Conservation (phyloP, 2,797 vertebrate genomes). For the Sebastolobus altivelis region DNA sequence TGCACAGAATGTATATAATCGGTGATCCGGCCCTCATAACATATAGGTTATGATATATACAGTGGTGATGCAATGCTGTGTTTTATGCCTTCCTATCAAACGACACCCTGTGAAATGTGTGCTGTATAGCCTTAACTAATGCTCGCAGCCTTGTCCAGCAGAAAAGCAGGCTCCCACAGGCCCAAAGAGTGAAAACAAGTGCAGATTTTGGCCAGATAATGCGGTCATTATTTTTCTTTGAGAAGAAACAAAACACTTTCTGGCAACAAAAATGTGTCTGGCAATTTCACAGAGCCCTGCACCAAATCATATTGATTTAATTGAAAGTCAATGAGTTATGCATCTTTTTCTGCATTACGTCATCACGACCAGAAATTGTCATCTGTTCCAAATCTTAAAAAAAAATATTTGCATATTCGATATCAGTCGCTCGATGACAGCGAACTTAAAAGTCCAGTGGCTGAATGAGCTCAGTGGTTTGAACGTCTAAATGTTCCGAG, state of each 20-base stretch:
- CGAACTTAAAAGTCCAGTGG: slow-evolving; percentile 20
- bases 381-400: slow-evolving; percentile 19
- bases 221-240: slow-evolving; percentile 63
- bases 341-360: slow-evolving; percentile 27
- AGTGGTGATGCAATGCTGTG: slow-evolving; percentile 63
- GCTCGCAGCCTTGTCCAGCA: slow-evolving; percentile 23
- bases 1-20: slow-evolving; percentile 54
- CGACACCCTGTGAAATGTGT: slow-evolving; percentile 41
- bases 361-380: slow-evolving; percentile 5
- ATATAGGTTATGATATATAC: slow-evolving; percentile 51
- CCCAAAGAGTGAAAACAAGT: slow-evolving; percentile 49
- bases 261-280: slow-evolving; percentile 57
- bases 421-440: slow-evolving; percentile 23
- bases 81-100: slow-evolving; percentile 49
- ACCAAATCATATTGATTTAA: slow-evolving; percentile 60
- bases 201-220: slow-evolving; percentile 70
- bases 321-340: slow-evolving; percentile 35
- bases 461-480: slow-evolving; percentile 12
- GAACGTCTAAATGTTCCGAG: slow-evolving; percentile 7
- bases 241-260: slow-evolving; percentile 64
- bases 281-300: slow-evolving; percentile 42
- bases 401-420: slow-evolving; percentile 16
- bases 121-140: slow-evolving; percentile 25
- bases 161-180: slow-evolving; percentile 49
- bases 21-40: slow-evolving; percentile 49